Evolutionary conservation across 2,888 invertebrate genomes (phyloP).

Genomic region (Luperina nickerlii): DNA sequence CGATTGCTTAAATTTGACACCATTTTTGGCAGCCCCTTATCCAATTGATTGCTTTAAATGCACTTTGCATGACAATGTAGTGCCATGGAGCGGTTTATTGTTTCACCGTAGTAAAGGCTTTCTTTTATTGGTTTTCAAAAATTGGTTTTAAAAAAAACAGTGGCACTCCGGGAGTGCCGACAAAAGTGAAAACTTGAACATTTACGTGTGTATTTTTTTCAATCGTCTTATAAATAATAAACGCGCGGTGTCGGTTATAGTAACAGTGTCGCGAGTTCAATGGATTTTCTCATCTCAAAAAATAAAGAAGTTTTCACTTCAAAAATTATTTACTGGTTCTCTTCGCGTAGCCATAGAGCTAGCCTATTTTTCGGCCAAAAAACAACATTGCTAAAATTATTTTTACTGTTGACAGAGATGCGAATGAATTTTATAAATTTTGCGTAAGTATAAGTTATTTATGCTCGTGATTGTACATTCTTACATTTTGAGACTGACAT

Average conservation of each 20-base stretch:
- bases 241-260: too few species aligned
- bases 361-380: not conserved
- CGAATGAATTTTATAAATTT: too few species aligned
- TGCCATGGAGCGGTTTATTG: not conserved
- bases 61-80: not conserved
- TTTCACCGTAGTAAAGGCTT: not conserved
- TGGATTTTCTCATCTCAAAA: too few species aligned
- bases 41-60: not conserved
- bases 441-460: too few species aligned
- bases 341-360: not conserved
- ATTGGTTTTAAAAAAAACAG: not conserved
- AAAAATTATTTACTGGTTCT: not conserved
- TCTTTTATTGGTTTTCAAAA: not conserved
- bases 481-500: too few species aligned
- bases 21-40: not conserved
- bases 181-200: too few species aligned
- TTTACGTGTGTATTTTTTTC: too few species aligned
- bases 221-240: too few species aligned
- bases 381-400: not conserved
- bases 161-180: too few species aligned
- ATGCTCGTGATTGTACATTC: too few species aligned
- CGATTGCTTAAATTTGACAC: slow-evolving; percentile 18
- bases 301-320: too few species aligned
- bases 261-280: too few species aligned
- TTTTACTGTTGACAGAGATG: not conserved